A percentile compares a stretch with the other conserved stretches of the same genome.
Evolutionary conservation across 2,888 invertebrate species (phyloP).

Genomic region (Monopis laevigella): DNA sequence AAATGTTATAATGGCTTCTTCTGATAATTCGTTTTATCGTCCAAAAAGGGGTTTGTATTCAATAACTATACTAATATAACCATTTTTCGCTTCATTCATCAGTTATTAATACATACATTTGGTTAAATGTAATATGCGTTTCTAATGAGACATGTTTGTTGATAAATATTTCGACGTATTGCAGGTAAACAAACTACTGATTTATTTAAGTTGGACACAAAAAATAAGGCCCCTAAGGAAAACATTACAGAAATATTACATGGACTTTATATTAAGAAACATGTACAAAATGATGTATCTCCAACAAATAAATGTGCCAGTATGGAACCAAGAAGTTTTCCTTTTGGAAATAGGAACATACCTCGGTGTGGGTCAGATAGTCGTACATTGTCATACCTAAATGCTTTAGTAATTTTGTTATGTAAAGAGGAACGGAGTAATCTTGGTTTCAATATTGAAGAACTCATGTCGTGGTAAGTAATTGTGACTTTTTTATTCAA

Average conservation of each 20-base stretch:
- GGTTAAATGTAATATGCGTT: conserved; percentile 7
- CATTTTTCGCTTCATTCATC: too few relatives aligned
- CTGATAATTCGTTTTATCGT: conserved; percentile 59
- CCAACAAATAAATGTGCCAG: conserved; percentile 43
- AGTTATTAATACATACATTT: not conserved
- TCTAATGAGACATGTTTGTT: conserved; percentile 13
- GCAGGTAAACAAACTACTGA: conserved; percentile 70
- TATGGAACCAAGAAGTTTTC: conserved; percentile 46
- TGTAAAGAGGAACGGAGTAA: conserved; percentile 70
- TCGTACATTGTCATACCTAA: conserved; percentile 85
- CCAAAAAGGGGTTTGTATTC: conserved; percentile 62
- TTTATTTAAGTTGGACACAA: conserved; percentile 69
- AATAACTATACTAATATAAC: too few relatives aligned
- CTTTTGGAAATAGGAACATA: conserved; percentile 62
- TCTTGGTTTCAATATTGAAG: conserved; percentile 79
- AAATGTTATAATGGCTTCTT: conserved; percentile 58
- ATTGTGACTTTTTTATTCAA: too few relatives aligned
- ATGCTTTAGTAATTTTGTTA: conserved; percentile 85
- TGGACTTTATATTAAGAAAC: conserved; percentile 62
- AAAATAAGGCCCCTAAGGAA: conserved; percentile 67
- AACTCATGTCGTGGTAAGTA: conserved; percentile 82
- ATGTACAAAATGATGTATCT: conserved; percentile 46
- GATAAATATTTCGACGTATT: conserved; percentile 23
- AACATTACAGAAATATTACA: conserved; percentile 72
- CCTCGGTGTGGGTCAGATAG: conserved; percentile 76